Evolutionary conservation across 2,113 vertebrate genomes (phyloP), one percentile per base, ranked within the genome.

Genomic region (Poeciliopsis retropinna): DNA sequence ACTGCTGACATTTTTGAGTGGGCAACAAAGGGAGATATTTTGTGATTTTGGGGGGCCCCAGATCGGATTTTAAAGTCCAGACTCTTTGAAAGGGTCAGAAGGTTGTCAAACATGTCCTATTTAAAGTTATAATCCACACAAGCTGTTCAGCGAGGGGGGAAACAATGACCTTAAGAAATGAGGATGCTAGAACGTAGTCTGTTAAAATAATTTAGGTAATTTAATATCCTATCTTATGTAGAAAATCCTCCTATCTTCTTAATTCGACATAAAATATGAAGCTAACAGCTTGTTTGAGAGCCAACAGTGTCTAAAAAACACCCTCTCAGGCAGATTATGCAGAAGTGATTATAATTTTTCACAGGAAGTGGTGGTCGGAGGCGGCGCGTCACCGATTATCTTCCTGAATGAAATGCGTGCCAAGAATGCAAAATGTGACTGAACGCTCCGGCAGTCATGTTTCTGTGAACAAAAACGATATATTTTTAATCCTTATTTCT

Each of bases 1-100:
- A 34, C 25, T 32, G 47, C 28, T 75, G 83, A 57, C 44, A 60
- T 54, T 82, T 71, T 41, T 70, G 29, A 76, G 44, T 34, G 76
- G 44, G 11, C 67, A 65, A 67, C 37, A 54, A 47, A 5, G 54
- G 22, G 9, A 32, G 37, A 25, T 8, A 34, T 27, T 57, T 34
- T 66, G 65, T 39, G 37, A 32, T 82, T 75, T 34, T 34, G 34
- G 34, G 1, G 32, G 32, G 34, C 25, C 61, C 68, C 41, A 30
- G 27, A 75, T 54, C 25, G 6, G 17, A 32, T 60, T 85, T 62
- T 54, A 54, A 60, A 61, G 61, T 70, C 63, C 19, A 73, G 4
- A 51, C 8, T 13, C 5, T 51, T 81, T 44, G 22, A 60, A 74
- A 74, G 44, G 7, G 39, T 39, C 32, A 44, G 9, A 32, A 4